Evolutionary conservation across 2,797 vertebrate genomes (phyloP).

Genomic region (Threskiornis aethiopicus): DNA sequence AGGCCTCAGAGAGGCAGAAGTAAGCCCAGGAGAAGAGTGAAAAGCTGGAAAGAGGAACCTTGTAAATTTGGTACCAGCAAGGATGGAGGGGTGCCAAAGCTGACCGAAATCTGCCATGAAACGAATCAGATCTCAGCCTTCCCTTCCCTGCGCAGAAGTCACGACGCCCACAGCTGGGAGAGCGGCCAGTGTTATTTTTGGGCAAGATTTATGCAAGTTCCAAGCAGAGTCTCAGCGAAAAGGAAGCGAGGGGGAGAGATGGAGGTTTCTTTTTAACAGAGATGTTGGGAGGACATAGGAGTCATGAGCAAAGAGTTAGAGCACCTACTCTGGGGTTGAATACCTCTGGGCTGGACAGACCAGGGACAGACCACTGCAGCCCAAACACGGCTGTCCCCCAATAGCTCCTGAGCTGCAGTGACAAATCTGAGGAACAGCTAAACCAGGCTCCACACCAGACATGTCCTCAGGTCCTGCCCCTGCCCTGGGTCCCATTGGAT

Average conservation of each 20-base stretch:
- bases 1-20: not conserved
- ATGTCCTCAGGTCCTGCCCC: not conserved
- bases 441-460: not conserved
- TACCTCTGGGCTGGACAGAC: not conserved
- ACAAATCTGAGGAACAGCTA: not conserved
- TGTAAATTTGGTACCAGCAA: not conserved
- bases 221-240: not conserved
- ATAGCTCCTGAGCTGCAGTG: not conserved
- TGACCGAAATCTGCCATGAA: not conserved
- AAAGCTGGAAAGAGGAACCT: not conserved
- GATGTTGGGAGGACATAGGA: not conserved
- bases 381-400: not conserved
- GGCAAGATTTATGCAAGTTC: constrained; percentile 25
- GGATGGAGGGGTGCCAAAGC: not conserved
- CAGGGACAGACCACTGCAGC: not conserved
- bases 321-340: not conserved
- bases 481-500: not conserved
- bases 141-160: not conserved
- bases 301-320: not conserved
- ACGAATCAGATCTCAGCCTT: not conserved
- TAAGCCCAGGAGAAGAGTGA: not conserved
- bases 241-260: not conserved
- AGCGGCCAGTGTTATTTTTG: constrained; percentile 37
- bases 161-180: constrained; percentile 6
- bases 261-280: not conserved